Conservation (phyloP, 2,888 invertebrate species). For the Phytoseiulus persimilis region DNA sequence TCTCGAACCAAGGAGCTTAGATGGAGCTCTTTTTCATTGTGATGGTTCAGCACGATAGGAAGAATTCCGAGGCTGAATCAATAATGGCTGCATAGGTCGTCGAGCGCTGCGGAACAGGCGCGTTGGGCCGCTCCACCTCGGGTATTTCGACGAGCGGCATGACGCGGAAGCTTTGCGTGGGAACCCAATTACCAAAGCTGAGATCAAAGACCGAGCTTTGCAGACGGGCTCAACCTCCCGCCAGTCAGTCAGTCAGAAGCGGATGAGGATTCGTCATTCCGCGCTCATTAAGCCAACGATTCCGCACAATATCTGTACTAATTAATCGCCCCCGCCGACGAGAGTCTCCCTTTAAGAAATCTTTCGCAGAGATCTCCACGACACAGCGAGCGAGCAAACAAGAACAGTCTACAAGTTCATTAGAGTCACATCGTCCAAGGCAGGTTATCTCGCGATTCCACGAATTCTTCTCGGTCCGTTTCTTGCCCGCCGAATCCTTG, state of each 20-base stretch:
- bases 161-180: neutral
- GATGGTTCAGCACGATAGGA: neutral
- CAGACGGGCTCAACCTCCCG: neutral
- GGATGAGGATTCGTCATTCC: neutral
- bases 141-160: neutral
- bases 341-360: neutral
- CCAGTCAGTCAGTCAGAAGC: neutral
- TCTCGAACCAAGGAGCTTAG: neutral
- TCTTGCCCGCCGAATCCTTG: neutral
- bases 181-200: neutral
- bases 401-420: neutral
- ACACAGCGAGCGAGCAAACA: neutral
- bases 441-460: neutral
- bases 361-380: neutral
- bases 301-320: neutral
- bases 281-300: conserved; percentile 5
- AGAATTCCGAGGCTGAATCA: neutral
- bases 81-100: neutral
- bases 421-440: neutral
- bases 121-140: neutral
- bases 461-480: neutral
- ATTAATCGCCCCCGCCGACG: neutral
- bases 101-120: neutral
- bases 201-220: neutral
- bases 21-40: neutral